Conservation (phyloP, 2,888 invertebrate species). For the Schrankia costaestrigalis region DNA sequence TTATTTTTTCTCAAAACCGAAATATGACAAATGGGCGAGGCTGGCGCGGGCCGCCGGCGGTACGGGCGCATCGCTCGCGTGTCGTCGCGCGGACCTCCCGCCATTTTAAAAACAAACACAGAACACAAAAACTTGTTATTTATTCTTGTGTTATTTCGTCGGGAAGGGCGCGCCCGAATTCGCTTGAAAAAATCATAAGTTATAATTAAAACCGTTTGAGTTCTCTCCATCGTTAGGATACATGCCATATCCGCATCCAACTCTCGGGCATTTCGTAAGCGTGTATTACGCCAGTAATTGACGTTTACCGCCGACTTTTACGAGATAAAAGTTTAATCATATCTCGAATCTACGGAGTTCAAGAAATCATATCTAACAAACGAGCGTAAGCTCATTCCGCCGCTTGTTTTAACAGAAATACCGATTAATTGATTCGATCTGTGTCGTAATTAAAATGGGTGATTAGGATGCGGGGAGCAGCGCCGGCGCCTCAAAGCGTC, state of each 20-base stretch:
- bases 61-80: conserved; percentile 68
- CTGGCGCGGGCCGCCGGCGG: conserved; percentile 42
- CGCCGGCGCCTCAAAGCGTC: conserved; percentile 81
- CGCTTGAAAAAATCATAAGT: conserved; percentile 76
- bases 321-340: conserved; percentile 57
- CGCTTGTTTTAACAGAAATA: conserved; percentile 78
- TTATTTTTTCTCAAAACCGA: conserved; percentile 75
- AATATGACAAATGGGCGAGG: conserved; percentile 78
- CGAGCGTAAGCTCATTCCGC: conserved; percentile 60
- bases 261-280: conserved; percentile 16
- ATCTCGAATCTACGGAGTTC: conserved; percentile 49
- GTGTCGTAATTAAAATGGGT: conserved; percentile 81
- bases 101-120: conserved; percentile 81
- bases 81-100: conserved; percentile 80
- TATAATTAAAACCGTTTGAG: conserved; percentile 76
- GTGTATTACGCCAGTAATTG: conserved; percentile 35
- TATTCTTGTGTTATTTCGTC: conserved; percentile 74
- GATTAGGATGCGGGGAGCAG: conserved; percentile 77
- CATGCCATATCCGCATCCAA: conserved; percentile 3
- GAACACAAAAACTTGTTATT: conserved; percentile 78
- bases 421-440: conserved; percentile 81
- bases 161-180: conserved; percentile 76
- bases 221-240: conserved; percentile 14
- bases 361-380: conserved; percentile 56
- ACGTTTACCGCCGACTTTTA: conserved; percentile 44